A percentile compares a stretch with the other conserved stretches of the same genome.
Evolutionary conservation across 2,888 invertebrate genomes (phyloP).

Genomic region (Cryptus armator): DNA sequence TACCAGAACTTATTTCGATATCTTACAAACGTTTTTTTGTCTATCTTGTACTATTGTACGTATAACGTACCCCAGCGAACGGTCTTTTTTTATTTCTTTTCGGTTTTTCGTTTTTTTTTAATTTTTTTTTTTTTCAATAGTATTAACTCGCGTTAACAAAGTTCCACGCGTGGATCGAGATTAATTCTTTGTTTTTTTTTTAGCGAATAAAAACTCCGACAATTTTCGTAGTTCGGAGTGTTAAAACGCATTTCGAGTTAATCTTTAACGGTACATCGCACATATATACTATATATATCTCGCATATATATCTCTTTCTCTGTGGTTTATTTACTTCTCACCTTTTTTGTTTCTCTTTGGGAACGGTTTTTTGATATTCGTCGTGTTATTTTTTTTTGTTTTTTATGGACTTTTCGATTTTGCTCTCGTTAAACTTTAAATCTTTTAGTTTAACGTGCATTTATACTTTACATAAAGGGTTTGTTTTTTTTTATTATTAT

Average conservation of each 20-base stretch:
- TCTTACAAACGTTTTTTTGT: constrained; percentile 77
- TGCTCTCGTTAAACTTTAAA: constrained; percentile 25
- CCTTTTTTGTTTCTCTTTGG: constrained; percentile 56
- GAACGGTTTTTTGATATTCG: constrained; percentile 65
- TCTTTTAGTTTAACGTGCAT: constrained; percentile 22
- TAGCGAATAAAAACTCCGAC: constrained; percentile 53
- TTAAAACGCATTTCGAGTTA: constrained; percentile 19
- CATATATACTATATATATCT: constrained; percentile 27
- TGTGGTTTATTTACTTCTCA: constrained; percentile 52
- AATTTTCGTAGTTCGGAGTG: constrained; percentile 16
- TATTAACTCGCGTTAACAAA: constrained; percentile 21
- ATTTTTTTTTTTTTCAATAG: constrained; percentile 7
- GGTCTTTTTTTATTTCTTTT: constrained; percentile 63
- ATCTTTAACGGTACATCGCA: constrained; percentile 37
- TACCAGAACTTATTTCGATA: constrained; percentile 79
- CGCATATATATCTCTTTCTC: constrained; percentile 40
- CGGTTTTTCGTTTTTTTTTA: constrained; percentile 46
- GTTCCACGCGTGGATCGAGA: constrained; percentile 49
- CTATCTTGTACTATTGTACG: constrained; percentile 80
- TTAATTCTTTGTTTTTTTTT: constrained; percentile 22
- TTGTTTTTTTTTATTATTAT: background rate
- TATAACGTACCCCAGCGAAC: constrained; percentile 75
- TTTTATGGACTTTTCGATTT: constrained; percentile 58
- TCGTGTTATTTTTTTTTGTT: constrained; percentile 2
- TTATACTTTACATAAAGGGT: background rate